Conservation (phyloP, 1,140 invertebrate species). For the Bombus superbus region DNA sequence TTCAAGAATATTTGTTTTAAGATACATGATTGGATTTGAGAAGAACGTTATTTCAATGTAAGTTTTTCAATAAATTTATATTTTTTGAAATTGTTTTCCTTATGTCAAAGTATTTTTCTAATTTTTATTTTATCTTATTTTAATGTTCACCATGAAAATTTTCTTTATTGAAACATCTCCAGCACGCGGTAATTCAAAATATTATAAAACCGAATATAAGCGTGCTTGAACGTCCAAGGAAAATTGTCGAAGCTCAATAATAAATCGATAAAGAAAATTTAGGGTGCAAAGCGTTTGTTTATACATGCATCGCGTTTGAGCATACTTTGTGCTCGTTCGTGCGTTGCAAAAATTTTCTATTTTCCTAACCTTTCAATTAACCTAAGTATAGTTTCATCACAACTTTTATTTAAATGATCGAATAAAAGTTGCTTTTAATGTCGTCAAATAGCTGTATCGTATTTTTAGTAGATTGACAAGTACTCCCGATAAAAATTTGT, state of each 20-base stretch:
- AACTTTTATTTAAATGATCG: too few relatives aligned
- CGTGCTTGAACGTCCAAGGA: too few relatives aligned
- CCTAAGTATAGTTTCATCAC: too few relatives aligned
- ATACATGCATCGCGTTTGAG: not conserved
- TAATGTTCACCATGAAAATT: too few relatives aligned
- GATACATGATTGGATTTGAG: not conserved
- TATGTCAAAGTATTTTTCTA: not conserved
- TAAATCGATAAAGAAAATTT: not conserved
- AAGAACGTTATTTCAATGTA: not conserved
- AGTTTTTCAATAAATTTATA: not conserved
- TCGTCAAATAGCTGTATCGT: too few relatives aligned
- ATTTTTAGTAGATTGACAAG: too few relatives aligned
- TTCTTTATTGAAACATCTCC: not conserved
- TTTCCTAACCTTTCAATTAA: too few relatives aligned
- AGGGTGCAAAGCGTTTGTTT: not conserved
- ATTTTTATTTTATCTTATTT: too few relatives aligned
- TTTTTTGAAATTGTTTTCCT: not conserved
- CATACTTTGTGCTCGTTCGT: too few relatives aligned
- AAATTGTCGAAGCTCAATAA: not conserved
- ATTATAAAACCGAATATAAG: not conserved
- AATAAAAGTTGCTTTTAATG: too few relatives aligned
- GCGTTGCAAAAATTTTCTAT: too few relatives aligned
- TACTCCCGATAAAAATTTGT: too few relatives aligned
- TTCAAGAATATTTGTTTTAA: not conserved
- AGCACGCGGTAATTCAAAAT: not conserved